Evolutionary conservation across 2,888 invertebrate genomes (phyloP).

Genomic region (Ochropleura leucogaster): DNA sequence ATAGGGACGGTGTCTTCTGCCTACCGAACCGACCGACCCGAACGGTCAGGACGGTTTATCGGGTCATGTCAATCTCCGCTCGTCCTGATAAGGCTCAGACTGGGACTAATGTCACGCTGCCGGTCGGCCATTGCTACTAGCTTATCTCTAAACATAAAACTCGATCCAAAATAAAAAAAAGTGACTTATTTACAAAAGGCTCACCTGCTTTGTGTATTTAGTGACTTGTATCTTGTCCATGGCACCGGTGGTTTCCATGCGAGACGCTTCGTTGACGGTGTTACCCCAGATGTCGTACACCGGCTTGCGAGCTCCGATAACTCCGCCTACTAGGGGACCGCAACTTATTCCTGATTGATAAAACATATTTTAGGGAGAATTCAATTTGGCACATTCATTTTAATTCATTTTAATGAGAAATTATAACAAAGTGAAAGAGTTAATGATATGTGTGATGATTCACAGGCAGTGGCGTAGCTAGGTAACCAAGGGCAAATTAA

Average conservation of each 20-base stretch:
- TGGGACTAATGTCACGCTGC: not conserved
- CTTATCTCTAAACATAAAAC: not conserved
- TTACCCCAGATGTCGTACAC: slow-evolving; percentile 99
- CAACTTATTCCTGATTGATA: slow-evolving; percentile 94
- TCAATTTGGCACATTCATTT: not conserved
- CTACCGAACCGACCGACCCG: no score
- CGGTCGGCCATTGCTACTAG: not conserved
- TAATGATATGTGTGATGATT: not conserved
- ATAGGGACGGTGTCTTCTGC: not conserved
- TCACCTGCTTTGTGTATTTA: slow-evolving; percentile 94
- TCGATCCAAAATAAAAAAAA: not conserved
- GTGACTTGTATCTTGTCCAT: slow-evolving; percentile 98
- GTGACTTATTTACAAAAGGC: not conserved
- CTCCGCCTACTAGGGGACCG: slow-evolving; percentile 98
- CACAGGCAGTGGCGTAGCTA: no score
- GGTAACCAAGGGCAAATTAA: no score
- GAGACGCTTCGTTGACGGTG: slow-evolving; percentile 98
- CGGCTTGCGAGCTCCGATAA: slow-evolving; percentile 98
- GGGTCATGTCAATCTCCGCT: not conserved
- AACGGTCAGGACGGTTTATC: not conserved
- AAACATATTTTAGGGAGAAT: not conserved
- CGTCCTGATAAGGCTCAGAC: not conserved
- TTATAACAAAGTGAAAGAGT: not conserved
- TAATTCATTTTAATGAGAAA: not conserved
- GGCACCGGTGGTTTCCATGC: slow-evolving; percentile 98